Conservation (phyloP, 1,140 invertebrate species). For the Ceratitis capitata region DNA sequence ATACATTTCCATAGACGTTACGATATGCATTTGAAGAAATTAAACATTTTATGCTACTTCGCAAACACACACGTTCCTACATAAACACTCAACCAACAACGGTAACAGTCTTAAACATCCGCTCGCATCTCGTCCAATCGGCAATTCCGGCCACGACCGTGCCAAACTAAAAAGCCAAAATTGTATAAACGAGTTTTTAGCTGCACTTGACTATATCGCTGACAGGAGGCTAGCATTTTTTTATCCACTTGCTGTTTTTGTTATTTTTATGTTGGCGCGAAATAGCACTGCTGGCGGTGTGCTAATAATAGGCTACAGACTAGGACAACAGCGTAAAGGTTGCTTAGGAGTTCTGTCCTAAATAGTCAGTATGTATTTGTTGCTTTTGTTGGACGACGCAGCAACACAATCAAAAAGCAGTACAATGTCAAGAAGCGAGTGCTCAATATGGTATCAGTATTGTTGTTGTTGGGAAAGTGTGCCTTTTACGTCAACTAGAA, state of each 20-base stretch:
- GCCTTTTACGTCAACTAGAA: too few species aligned
- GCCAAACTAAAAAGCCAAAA: background rate
- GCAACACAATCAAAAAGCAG: background rate
- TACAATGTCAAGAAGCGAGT: background rate
- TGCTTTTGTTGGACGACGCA: background rate
- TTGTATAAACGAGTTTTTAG: background rate
- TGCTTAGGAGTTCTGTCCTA: background rate
- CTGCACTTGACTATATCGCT: conserved; percentile 18
- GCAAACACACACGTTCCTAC: background rate
- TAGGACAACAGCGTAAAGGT: background rate
- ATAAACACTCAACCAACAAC: background rate
- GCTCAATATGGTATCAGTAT: background rate
- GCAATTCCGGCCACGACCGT: background rate
- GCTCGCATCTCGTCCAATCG: too few species aligned
- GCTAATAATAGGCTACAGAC: conserved; percentile 19
- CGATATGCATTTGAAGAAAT: too few species aligned
- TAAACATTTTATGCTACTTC: background rate
- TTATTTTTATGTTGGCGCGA: background rate
- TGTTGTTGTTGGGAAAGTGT: background rate
- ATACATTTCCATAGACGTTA: background rate
- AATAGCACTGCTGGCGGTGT: background rate
- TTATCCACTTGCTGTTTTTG: conserved; percentile 24
- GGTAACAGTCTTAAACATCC: too few species aligned
- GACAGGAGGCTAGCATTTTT: background rate
- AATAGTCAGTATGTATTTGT: background rate